Percentiles rank a stretch among this genome's conserved stretches.
Conservation (phyloP, 2,888 invertebrate genomes). For the Zaprionus bogoriensis region DNA sequence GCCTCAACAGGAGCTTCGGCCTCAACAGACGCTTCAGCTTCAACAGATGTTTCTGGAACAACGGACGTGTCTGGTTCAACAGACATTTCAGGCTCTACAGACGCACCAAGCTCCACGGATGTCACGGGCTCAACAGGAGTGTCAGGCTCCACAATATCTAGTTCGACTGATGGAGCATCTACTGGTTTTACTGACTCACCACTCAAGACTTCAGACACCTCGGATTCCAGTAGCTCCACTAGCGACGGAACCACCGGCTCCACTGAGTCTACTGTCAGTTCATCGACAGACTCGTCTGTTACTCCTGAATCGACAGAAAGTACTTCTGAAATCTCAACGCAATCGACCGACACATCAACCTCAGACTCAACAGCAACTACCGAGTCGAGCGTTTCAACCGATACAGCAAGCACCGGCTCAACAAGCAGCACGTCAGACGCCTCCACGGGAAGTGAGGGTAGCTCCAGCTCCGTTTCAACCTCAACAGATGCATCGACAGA, state of each 20-base stretch:
- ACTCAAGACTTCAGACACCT: slow-evolving; percentile 28
- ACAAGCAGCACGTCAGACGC: slow-evolving; percentile 23
- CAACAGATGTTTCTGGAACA: slow-evolving; percentile 34
- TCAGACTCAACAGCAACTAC: slow-evolving; percentile 54
- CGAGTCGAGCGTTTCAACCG: slow-evolving; percentile 14
- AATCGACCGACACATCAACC: slow-evolving; percentile 40
- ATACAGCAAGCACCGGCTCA: slow-evolving; percentile 21
- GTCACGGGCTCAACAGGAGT: slow-evolving; percentile 15
- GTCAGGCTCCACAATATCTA: slow-evolving; percentile 15
- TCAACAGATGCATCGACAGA: slow-evolving; percentile 58
- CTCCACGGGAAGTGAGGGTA: not conserved
- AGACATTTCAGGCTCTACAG: slow-evolving; percentile 30
- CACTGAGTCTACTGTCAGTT: slow-evolving; percentile 29
- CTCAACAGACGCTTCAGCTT: slow-evolving; percentile 28
- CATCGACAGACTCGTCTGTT: slow-evolving; percentile 32
- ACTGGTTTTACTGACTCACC: slow-evolving; percentile 16
- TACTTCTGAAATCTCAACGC: slow-evolving; percentile 21
- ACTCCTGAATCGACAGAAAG: slow-evolving; percentile 36
- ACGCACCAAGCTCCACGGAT: slow-evolving; percentile 24
- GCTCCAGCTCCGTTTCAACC: too few relatives aligned
- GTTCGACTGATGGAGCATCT: slow-evolving; percentile 15
- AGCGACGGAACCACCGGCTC: not conserved
- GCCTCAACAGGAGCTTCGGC: slow-evolving; percentile 18
- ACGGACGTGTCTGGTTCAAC: slow-evolving; percentile 39
- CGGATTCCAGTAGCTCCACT: slow-evolving; percentile 26